phyloP scores from a whole-genome alignment of 2,797 vertebrate genomes.

The Podarcis siculus region DNA sequence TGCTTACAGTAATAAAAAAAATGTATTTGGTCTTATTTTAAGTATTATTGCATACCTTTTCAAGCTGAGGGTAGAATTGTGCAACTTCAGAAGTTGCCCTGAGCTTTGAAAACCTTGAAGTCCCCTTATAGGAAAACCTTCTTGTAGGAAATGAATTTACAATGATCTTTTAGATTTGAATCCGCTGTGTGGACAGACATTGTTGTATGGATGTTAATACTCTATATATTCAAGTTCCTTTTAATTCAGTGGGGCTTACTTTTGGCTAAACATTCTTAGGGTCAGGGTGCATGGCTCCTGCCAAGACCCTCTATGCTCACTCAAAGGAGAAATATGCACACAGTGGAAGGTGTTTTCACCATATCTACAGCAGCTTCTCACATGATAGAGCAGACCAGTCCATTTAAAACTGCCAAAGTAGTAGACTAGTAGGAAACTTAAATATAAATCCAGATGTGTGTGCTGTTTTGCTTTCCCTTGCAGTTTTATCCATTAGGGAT shows the following conservation, averaged over 20 bases:
- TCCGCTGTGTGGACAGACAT: conserved; percentile 10
- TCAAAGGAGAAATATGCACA: background rate
- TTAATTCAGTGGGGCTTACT: background rate
- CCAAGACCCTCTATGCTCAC: conserved; percentile 20
- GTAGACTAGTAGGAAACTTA: background rate
- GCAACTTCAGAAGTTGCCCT: background rate
- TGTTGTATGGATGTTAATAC: conserved; percentile 39
- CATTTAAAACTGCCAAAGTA: background rate
- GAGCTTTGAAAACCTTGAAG: background rate
- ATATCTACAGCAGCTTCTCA: background rate
- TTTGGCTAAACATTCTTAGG: background rate
- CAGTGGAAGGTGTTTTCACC: background rate
- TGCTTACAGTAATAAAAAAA: too few species aligned
- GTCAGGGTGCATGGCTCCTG: background rate
- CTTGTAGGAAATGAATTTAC: conserved; percentile 49
- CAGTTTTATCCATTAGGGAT: background rate
- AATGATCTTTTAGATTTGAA: conserved; percentile 29
- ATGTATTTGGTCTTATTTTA: too few species aligned
- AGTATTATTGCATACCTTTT: background rate
- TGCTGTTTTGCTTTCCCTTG: background rate
- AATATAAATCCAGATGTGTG: background rate
- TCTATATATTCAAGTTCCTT: conserved; percentile 35
- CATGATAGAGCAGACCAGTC: background rate
- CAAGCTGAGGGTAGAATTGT: background rate
- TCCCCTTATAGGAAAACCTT: background rate